Evolutionary conservation across 2,113 vertebrate genomes (phyloP).

Genomic region (Cryptotis parvus): DNA sequence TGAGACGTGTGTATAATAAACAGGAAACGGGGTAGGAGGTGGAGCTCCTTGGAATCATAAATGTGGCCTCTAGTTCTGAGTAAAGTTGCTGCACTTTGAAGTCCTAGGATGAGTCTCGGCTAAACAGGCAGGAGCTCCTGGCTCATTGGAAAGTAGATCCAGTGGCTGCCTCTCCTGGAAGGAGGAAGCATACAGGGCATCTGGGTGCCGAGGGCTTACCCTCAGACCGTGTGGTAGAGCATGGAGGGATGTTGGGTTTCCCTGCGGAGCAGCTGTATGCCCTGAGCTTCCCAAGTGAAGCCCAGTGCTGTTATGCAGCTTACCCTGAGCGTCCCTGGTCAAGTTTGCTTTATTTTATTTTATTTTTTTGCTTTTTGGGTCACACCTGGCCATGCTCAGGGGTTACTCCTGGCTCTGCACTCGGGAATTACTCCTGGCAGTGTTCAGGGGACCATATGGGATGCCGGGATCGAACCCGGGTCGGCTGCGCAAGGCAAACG

Average conservation of each 20-base stretch:
- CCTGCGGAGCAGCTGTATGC: too few relatives aligned
- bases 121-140: background rate
- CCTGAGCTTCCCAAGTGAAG: background rate
- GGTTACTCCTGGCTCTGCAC: too few relatives aligned
- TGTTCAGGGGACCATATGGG: too few relatives aligned
- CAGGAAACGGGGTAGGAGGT: background rate
- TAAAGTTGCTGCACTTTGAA: background rate
- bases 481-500: too few relatives aligned
- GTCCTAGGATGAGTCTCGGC: background rate
- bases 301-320: background rate
- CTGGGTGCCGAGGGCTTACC: background rate
- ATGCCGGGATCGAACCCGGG: too few relatives aligned
- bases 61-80: background rate
- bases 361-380: too few relatives aligned
- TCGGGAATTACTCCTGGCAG: too few relatives aligned
- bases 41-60: conserved; percentile 17
- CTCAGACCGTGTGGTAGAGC: background rate
- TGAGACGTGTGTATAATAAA: conserved; percentile 28
- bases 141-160: background rate
- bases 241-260: background rate
- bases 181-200: background rate
- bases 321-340: background rate
- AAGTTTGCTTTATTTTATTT: background rate
- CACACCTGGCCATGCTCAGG: too few relatives aligned
- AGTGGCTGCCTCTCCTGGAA: background rate